Percentiles rank a stretch among this genome's conserved stretches.
Evolutionary conservation across 2,797 vertebrate species (phyloP).

Genomic region (Rhincodon typus): DNA sequence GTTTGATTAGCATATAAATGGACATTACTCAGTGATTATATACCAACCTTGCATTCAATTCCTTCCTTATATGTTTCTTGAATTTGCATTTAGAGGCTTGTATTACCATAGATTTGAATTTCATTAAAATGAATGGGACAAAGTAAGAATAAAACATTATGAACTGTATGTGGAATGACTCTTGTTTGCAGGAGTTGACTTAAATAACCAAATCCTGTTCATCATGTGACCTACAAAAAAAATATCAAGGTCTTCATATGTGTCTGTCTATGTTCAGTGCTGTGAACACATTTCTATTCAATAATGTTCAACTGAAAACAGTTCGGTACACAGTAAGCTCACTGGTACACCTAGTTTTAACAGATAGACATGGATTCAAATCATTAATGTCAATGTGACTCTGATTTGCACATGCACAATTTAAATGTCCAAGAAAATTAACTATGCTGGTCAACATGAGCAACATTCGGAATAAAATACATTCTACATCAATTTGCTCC

Average conservation of each 20-base stretch:
- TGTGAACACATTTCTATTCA: not conserved
- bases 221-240: not conserved
- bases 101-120: constrained; percentile 30
- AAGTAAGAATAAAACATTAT: constrained; percentile 30
- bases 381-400: not conserved
- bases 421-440: not conserved
- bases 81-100: constrained; percentile 34
- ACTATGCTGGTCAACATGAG: not conserved
- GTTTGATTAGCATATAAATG: constrained; percentile 36
- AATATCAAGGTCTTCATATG: not conserved
- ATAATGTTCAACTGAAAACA: not conserved
- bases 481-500: not conserved
- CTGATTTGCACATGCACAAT: not conserved
- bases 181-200: not conserved
- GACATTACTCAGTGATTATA: constrained; percentile 13
- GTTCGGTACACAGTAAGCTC: no score
- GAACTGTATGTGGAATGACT: not conserved
- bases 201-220: not conserved
- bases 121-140: constrained; percentile 25
- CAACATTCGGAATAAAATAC: not conserved
- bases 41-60: not conserved
- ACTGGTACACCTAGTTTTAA: no score
- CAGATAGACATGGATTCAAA: no score
- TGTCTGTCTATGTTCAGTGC: not conserved
- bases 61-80: not conserved